These are phyloP conservation scores for Anas platyrhynchos DNA, from an alignment of 2,113 vertebrate genomes.

Conservation along the genomic window DNA sequence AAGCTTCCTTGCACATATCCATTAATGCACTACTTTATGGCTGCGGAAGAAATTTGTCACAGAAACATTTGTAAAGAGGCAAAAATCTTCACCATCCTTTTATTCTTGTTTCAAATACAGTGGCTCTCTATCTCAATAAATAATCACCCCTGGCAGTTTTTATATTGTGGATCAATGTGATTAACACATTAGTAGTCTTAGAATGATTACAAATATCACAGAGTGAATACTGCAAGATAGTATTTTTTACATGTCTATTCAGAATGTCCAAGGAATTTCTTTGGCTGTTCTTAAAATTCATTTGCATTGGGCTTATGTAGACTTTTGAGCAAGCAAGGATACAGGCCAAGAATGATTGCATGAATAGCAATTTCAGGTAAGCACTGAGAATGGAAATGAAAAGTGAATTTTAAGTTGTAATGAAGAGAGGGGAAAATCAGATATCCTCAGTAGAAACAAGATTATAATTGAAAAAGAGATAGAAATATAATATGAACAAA, in stretches of 20 bases:
- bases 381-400: neutral
- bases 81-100: neutral
- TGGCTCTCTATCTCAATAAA: neutral
- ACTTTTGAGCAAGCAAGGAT: neutral
- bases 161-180: neutral
- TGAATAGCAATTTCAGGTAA: neutral
- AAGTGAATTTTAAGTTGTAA: neutral
- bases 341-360: neutral
- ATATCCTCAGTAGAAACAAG: neutral
- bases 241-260: neutral
- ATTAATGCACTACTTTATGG: slow-evolving; percentile 40
- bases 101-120: neutral
- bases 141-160: neutral
- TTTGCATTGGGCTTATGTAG: neutral
- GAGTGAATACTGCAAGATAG: neutral
- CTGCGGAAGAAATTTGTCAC: slow-evolving; percentile 7
- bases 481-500: neutral
- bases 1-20: neutral
- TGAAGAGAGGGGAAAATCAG: neutral
- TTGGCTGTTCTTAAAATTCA: neutral
- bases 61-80: neutral
- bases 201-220: neutral
- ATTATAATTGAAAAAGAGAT: neutral
- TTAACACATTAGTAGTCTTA: neutral
- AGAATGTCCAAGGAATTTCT: neutral